phyloP scores from a whole-genome alignment of 2,113 vertebrate species.

The Tychaedon coryphoeus region DNA sequence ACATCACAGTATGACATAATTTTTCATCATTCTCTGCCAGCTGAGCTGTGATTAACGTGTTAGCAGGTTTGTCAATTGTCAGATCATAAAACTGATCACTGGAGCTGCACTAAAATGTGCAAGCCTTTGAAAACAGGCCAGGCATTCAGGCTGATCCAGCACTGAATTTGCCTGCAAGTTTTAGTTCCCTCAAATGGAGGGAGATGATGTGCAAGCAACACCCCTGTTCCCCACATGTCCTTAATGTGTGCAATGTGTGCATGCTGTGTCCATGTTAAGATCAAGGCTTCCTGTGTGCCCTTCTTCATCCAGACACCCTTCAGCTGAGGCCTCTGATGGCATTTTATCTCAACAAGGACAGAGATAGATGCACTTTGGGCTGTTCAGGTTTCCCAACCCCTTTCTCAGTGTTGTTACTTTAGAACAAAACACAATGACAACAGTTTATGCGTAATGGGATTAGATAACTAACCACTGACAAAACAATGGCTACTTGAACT shows the following conservation, averaged over 20 bases:
- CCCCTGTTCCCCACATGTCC: fast-evolving
- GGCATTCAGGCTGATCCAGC: neutral
- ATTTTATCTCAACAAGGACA: neutral
- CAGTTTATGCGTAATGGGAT: neutral
- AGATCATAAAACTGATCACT: conserved; percentile 13
- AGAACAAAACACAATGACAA: neutral
- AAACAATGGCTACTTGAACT: neutral
- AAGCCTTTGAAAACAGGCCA: neutral
- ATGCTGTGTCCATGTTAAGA: neutral
- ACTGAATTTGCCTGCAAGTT: neutral
- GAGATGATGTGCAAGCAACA: neutral
- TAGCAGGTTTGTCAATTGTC: conserved; percentile 33
- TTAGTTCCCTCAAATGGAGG: neutral
- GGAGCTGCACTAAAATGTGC: neutral
- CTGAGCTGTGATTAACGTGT: conserved; percentile 21
- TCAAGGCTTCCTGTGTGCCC: fast-evolving
- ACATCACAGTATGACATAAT: conserved; percentile 25
- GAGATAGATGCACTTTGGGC: neutral
- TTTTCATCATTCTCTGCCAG: conserved; percentile 30
- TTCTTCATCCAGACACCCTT: neutral
- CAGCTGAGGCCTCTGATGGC: neutral
- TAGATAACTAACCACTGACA: neutral
- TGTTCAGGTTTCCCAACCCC: neutral
- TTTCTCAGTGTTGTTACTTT: neutral
- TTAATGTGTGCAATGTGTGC: neutral